Evolutionary conservation across 2,113 vertebrate species (phyloP), one percentile per base, ranked within the genome.

Genomic region (Illadopsis cleaveri): DNA sequence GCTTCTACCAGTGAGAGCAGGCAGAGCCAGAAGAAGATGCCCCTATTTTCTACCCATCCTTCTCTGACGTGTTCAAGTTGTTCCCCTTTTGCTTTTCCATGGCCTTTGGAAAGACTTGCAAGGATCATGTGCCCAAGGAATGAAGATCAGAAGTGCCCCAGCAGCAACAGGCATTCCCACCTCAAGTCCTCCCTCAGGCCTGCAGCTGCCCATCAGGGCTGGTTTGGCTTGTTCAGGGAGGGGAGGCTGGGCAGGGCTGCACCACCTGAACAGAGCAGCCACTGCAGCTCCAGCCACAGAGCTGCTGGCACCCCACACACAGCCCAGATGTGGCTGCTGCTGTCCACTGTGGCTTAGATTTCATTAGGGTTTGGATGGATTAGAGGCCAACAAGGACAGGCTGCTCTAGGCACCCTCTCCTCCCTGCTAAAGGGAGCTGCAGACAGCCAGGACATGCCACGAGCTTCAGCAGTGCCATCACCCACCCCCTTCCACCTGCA

Each of bases 151-250:
- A 42, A 75, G 24, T 8, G 6, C 11, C 54, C 15, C 35, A 87
- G 60, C 70, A 75, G 25, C 6, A 9, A 21, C 0, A 58, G 61
- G 28, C 33, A 13, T 23, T n/a, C 22, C 24, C 23, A 70, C 0
- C 7, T 40, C 37, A 58, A 13, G 4, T 22, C 19, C 5, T 57
- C 20, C 4, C 18, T 5, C 2, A 1, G 3, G 14, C 14, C 45
- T 33, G 69, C 38, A 76, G 75, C 10, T 6, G 1, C 51, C 40
- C 10, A 4, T 2, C 1, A 2, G 65, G 24, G 40, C 8, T 44
- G 53, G 31, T 11, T 81, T 11, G 35, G 24, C 37, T 86, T 17
- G 3, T 27, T 42, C 33, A 33, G 44, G 40, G 45, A 81, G 37
- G 24, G 20, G 8, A 64, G 20, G 12, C 31, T 53, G 47, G 20